Percentiles rank a stretch among this genome's conserved stretches.
Conservation (phyloP, 2,113 vertebrate genomes). For the Phaetusa simplex region DNA sequence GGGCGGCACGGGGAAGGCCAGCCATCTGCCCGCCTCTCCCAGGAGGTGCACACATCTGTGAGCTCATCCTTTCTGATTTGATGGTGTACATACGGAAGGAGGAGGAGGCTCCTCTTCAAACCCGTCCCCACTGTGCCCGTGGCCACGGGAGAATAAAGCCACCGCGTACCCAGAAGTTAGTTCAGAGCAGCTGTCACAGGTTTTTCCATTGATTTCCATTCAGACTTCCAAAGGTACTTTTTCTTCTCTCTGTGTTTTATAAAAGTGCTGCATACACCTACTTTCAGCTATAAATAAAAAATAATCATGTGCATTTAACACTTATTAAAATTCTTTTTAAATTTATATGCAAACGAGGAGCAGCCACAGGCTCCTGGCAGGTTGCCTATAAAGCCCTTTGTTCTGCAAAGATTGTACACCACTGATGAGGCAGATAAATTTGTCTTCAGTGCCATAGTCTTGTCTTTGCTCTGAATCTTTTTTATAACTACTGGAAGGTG, state of each 20-base stretch:
- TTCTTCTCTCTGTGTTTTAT: not conserved
- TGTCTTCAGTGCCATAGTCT: constrained; percentile 59
- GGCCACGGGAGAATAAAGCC: not conserved
- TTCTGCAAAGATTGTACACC: constrained; percentile 31
- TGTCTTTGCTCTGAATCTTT: constrained; percentile 60
- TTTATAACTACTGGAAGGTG: constrained; percentile 61
- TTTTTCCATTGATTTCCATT: not conserved
- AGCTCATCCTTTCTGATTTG: not conserved
- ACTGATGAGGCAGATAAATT: constrained; percentile 67
- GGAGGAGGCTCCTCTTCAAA: not conserved
- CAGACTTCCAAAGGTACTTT: constrained; percentile 28
- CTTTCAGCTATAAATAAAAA: constrained; percentile 64
- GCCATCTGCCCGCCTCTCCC: not conserved
- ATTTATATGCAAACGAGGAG: constrained; percentile 66
- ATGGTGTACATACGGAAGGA: not conserved
- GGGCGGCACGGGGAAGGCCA: fast-evolving
- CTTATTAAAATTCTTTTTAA: constrained; percentile 70
- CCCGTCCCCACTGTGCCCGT: not conserved
- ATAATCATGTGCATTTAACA: constrained; percentile 54
- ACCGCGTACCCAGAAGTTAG: not conserved
- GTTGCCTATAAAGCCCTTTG: constrained; percentile 57
- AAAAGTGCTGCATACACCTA: constrained; percentile 7
- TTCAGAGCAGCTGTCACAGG: not conserved
- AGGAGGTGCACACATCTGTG: not conserved
- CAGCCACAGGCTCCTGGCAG: constrained; percentile 66